Base-by-base conservation (phyloP, 2,113 vertebrate genomes). In the Verasper variegatus region DNA sequence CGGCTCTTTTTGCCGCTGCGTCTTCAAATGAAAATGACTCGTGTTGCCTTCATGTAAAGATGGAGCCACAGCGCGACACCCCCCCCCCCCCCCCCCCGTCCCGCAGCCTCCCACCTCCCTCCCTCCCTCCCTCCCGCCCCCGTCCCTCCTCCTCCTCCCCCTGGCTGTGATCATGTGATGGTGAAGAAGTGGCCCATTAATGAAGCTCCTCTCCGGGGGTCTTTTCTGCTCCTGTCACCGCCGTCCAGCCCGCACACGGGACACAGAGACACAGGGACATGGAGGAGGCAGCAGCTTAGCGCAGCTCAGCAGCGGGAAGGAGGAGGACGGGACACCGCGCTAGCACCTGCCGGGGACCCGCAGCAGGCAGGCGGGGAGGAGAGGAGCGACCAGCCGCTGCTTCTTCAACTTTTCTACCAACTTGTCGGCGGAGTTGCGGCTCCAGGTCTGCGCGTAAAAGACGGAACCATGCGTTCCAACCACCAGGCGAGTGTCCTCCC, bases 151-250 rank as follows among this genome's bases (percentile, higher is more conserved):
- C 82, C 27, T 20, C 72, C 58, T 93, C 94, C 51, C 96, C 96
- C 71, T 62, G 94, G 92, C 94, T 93, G 94, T 93, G 95, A 94
- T 97, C 97, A 96, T 93, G 47, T 49, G 47, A 49, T 7, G 47
- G 17, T 15, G 47, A 7, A 51, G 47, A 51, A 51, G 47, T 51
- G 18, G 47, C 47, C 96, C 96, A 95, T 97, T 97, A 98, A 97
- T 96, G 96, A 95, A 95, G 96, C 96, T 91, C 95, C 96, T 95
- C 96, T 94, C 94, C 95, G 93, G 96, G 96, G 95, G 95, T 95
- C 95, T 96, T 96, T 96, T 96, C 96, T 96, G 96, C 95, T 95
- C 91, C 95, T 96, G 96, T 96, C 96, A 95, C 94, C 93, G 94
- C 74, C 95, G 95, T 95, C 94, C 96, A 95, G 95, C 93, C 94